Evolutionary conservation across 2,113 vertebrate species (phyloP).

Genomic region (Gymnogyps californianus): DNA sequence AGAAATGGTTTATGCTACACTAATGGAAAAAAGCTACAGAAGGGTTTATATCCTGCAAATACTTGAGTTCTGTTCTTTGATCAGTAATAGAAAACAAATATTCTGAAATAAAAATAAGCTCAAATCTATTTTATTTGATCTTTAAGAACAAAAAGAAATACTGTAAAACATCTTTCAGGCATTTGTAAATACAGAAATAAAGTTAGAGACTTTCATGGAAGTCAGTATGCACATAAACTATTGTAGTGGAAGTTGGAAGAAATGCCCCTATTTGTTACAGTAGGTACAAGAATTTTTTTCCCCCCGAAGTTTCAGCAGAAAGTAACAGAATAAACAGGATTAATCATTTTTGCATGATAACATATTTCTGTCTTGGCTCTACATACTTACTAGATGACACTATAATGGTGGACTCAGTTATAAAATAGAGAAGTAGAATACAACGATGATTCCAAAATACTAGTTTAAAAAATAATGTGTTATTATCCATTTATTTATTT

Average conservation of each 20-base stretch:
- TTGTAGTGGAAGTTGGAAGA: constrained; percentile 24
- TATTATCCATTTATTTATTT: neutral
- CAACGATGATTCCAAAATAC: neutral
- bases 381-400: neutral
- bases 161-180: neutral
- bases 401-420: neutral
- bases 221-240: constrained; percentile 14
- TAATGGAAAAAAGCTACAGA: neutral
- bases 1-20: constrained; percentile 19
- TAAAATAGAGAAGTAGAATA: neutral
- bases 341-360: constrained; percentile 17
- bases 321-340: constrained; percentile 1
- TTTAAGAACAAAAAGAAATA: neutral
- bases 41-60: neutral
- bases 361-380: neutral
- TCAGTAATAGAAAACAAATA: neutral
- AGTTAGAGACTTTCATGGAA: constrained; percentile 17
- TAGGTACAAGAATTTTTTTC: neutral
- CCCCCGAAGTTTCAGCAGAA: constrained; percentile 23
- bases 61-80: neutral
- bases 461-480: neutral
- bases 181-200: constrained; percentile 26
- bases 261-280: neutral
- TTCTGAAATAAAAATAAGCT: neutral
- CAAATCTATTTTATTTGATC: neutral